Conservation (phyloP, 2,888 invertebrate genomes). For the Rhorus exstirpatorius region DNA sequence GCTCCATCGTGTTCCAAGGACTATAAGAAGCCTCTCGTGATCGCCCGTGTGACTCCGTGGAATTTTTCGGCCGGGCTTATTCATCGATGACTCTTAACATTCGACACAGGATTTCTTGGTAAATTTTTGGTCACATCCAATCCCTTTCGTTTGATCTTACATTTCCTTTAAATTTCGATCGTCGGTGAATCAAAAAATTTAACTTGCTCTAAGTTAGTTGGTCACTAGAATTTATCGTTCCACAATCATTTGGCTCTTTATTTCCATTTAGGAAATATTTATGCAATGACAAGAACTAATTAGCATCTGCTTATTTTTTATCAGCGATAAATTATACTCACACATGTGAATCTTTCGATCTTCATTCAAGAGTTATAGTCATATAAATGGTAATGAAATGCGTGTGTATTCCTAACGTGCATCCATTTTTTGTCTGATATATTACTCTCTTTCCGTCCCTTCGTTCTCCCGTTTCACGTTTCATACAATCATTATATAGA, state of each 20-base stretch:
- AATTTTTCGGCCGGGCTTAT: constrained; percentile 82
- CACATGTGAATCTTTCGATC: background rate
- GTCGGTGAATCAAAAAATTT: background rate
- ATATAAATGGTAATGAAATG: too few relatives aligned
- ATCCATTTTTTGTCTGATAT: background rate
- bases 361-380: too few relatives aligned
- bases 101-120: constrained; percentile 47
- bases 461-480: constrained; percentile 15
- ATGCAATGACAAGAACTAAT: background rate
- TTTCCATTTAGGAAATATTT: background rate
- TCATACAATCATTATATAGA: constrained; percentile 1
- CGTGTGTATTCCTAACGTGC: too few relatives aligned
- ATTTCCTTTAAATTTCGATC: background rate
- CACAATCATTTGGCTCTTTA: background rate
- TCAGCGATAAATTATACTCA: too few relatives aligned
- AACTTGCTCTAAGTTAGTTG: background rate
- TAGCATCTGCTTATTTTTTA: background rate
- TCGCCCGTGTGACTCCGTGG: constrained; percentile 59
- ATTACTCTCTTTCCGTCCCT: background rate
- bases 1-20: constrained; percentile 45
- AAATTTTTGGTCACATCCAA: constrained; percentile 49
- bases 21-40: constrained; percentile 65
- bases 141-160: constrained; percentile 52
- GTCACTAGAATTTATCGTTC: background rate
- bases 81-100: constrained; percentile 81